Base-by-base conservation (phyloP, 2,888 invertebrate genomes). In the Drosophila anomelani region DNA sequence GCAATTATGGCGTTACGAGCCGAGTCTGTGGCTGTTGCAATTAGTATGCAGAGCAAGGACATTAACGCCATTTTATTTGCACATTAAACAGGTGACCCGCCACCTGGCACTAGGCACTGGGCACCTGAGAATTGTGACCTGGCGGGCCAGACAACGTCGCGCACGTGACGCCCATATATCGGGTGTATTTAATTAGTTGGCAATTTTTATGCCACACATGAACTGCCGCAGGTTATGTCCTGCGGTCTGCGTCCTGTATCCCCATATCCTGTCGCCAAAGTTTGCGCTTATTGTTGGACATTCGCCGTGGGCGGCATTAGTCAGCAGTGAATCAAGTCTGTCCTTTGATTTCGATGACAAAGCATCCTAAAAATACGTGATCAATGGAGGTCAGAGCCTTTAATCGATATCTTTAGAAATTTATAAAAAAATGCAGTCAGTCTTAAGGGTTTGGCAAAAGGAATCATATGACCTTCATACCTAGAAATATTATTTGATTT, bases 31-130 rank as follows among this genome's bases (percentile, higher is more conserved):
- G 34, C 84, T 66, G 60, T 53, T 86, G 89, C 89, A 84, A 84
- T 84, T 84, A 84, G 84, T 84, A 84, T 87, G 81, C 84, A 55
- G 67, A 68, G 66, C 84, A 74, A 83, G 63, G 75, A 68, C 75
- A 84, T 86, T 80, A 77, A 71, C 76, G 77, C 75, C 75, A 68
- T 84, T 84, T 86, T 84, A 78, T 86, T 80, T 80, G 81, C 70
- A 78, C 87, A 83, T 83, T 86, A 76, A 82, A 72, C 77, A 72
- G 80, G 59, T 86, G 81, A 85, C 77, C 74, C 66, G 69, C 80
- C 75, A 78, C 76, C 80, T 59, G 75, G 4, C 15, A 46, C 3
- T 7, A 8, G 13, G 44, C 49, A 51, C 20, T 13, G 7, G 13
- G 44, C 49, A 51, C 20, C 51, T 34, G 51, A 32, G 55, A 55